Conservation (phyloP, 2,888 invertebrate genomes). For the Argyresthia goedartella region DNA sequence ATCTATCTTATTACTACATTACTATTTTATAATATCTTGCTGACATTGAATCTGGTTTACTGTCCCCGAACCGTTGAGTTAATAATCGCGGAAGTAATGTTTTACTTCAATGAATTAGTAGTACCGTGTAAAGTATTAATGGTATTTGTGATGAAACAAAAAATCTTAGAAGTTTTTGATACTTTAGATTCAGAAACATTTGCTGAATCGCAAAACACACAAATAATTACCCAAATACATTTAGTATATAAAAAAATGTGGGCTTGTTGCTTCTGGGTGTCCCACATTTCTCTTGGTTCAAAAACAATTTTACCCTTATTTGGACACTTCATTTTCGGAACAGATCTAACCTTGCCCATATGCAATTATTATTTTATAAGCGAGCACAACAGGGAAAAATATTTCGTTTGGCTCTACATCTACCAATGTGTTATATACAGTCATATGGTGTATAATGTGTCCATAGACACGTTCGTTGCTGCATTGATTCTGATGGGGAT, state of each 20-base stretch:
- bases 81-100: slow-evolving; percentile 34
- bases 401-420: slow-evolving; percentile 14
- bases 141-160: slow-evolving; percentile 21
- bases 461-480: slow-evolving; percentile 36
- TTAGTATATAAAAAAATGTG: not conserved
- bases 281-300: not conserved
- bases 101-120: slow-evolving; percentile 33
- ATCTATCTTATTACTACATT: not conserved
- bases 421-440: slow-evolving; percentile 33
- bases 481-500: slow-evolving; percentile 35
- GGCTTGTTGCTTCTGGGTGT: not conserved
- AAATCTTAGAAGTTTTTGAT: slow-evolving; percentile 24
- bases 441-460: slow-evolving; percentile 31
- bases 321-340: slow-evolving; percentile 16
- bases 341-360: slow-evolving; percentile 22
- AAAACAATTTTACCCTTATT: not conserved
- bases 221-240: not conserved
- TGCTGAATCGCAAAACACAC: not conserved
- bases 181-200: slow-evolving; percentile 34
- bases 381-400: slow-evolving; percentile 9
- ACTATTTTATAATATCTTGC: not conserved
- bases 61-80: slow-evolving; percentile 20
- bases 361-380: slow-evolving; percentile 33
- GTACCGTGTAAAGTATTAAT: slow-evolving; percentile 32
- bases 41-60: slow-evolving; percentile 10